A percentile compares a stretch with the other conserved stretches of the same genome.
Conservation (phyloP, 1,140 invertebrate genomes). For the Heliconius congener region DNA sequence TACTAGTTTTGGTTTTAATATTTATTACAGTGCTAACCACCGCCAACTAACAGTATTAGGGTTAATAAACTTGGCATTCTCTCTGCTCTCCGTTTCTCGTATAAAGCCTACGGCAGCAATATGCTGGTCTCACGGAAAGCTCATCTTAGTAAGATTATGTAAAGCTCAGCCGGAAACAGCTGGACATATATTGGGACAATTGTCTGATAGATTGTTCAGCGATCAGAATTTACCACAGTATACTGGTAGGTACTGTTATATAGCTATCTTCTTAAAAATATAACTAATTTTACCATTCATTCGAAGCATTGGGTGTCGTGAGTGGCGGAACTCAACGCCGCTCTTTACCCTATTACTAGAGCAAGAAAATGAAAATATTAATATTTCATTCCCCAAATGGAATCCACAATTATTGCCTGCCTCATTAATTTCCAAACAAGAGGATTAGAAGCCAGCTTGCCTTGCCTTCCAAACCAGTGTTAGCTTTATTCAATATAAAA, state of each 20-base stretch:
- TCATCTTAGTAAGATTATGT: constrained; percentile 57
- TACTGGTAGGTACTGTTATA: constrained; percentile 46
- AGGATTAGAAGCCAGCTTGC: no score
- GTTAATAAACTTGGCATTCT: constrained; percentile 61
- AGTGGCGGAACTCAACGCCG: background rate
- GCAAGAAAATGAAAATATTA: no score
- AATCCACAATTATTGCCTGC: no score
- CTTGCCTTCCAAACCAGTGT: no score
- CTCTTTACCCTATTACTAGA: no score
- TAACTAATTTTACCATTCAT: background rate
- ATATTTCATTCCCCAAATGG: no score
- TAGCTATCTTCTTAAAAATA: no score
- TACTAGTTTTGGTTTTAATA: background rate
- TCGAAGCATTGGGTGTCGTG: background rate
- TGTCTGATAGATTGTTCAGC: constrained; percentile 51
- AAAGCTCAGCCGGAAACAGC: constrained; percentile 59
- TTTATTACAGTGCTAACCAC: constrained; percentile 55
- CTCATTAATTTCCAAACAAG: no score
- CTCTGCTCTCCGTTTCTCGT: constrained; percentile 48
- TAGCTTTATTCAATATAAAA: no score
- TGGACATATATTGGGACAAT: constrained; percentile 49
- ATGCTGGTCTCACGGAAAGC: constrained; percentile 62
- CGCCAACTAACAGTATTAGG: constrained; percentile 58
- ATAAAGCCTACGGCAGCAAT: constrained; percentile 41
- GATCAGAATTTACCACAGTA: constrained; percentile 50